Evolutionary conservation across 2,888 invertebrate species (phyloP).

Genomic region (Agonopterix heracliana): DNA sequence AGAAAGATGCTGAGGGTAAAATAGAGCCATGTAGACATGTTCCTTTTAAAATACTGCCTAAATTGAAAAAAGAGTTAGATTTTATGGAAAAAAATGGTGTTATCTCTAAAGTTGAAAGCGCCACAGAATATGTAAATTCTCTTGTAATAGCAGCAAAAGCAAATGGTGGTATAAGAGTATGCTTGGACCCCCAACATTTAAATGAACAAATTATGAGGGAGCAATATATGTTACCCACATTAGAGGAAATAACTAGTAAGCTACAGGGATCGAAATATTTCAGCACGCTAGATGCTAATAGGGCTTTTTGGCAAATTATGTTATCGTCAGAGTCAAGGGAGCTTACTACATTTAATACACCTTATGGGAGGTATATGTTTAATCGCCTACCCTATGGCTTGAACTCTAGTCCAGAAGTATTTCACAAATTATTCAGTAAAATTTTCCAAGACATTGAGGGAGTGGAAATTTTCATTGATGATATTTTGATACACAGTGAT

Average conservation of each 20-base stretch:
- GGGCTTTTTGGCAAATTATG: conserved; percentile 4
- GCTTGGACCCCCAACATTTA: conserved; percentile 5
- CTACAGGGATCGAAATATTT: conserved; percentile 1
- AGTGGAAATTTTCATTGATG: conserved; percentile 6
- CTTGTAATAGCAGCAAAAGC: conserved; percentile 1
- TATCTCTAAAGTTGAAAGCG: not conserved
- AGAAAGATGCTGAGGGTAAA: not conserved
- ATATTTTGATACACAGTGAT: conserved; percentile 2
- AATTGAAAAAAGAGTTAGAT: conserved; percentile 2
- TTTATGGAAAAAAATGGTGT: not conserved
- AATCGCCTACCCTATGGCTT: conserved; percentile 9
- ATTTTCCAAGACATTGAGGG: conserved; percentile 5
- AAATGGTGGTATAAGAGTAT: conserved; percentile 1
- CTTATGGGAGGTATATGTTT: conserved; percentile 5
- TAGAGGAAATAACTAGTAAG: conserved; percentile 1
- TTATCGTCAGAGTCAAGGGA: not conserved
- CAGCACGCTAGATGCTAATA: conserved; percentile 5
- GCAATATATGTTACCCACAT: conserved; percentile 1
- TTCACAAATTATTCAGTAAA: conserved; percentile 4
- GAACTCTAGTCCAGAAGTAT: conserved; percentile 6
- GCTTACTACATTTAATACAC: conserved; percentile 9
- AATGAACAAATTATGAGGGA: conserved; percentile 3
- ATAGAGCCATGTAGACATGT: not conserved
- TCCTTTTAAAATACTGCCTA: not conserved
- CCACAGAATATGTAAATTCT: conserved; percentile 3